phyloP scores from a whole-genome alignment of 2,797 vertebrate genomes.

The Liasis olivaceus region DNA sequence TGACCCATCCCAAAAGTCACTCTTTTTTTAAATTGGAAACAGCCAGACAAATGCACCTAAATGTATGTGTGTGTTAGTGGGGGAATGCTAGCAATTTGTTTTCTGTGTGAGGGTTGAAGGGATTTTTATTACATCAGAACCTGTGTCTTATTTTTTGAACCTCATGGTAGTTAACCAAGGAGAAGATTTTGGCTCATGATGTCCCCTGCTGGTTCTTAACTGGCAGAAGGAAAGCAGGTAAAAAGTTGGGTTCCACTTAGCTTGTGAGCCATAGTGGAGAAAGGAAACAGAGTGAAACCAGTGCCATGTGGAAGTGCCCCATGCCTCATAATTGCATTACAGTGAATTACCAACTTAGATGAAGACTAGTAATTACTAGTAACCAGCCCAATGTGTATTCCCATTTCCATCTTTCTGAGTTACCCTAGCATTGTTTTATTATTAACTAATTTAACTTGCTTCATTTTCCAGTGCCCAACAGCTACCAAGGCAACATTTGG shows the following conservation, averaged over 20 bases:
- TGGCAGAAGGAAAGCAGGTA: neutral
- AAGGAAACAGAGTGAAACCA: neutral
- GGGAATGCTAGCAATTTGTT: neutral
- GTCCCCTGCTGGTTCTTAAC: neutral
- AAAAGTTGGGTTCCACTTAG: neutral
- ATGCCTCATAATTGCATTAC: neutral
- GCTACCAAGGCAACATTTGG: constrained; percentile 91
- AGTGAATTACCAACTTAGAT: neutral
- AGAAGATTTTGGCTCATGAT: neutral
- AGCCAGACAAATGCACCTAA: neutral
- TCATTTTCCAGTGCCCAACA: constrained; percentile 89
- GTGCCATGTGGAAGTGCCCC: neutral
- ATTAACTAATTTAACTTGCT: constrained; percentile 55
- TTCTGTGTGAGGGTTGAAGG: neutral
- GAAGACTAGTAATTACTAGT: neutral
- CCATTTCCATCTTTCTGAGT: neutral
- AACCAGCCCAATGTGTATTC: neutral
- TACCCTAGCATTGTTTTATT: constrained; percentile 37
- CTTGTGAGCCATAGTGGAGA: neutral
- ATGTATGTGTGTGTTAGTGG: neutral
- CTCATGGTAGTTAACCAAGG: neutral
- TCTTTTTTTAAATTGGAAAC: neutral
- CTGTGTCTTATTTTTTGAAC: neutral
- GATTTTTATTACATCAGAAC: neutral
- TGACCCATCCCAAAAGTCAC: neutral